Base-by-base conservation (phyloP, 2,888 invertebrate genomes). In the Eucera pruinosa region DNA sequence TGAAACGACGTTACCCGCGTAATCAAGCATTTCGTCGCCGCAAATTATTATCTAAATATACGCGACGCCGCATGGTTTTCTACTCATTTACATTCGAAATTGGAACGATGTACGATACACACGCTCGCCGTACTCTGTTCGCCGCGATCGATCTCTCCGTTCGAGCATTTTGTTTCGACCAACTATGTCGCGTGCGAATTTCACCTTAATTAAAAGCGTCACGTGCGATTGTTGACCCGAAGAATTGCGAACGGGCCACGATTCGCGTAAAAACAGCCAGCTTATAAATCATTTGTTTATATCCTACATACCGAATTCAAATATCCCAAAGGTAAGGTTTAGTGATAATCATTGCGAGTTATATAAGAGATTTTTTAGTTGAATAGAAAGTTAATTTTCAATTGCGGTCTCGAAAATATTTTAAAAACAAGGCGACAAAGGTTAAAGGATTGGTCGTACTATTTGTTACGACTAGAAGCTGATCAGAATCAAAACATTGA, bases 151-250 rank as follows among this genome's bases (percentile, higher is more conserved):
- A 80, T 82, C 72, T 66, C 30, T 69, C 39, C 55, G 45, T 43
- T 41, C 58, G 18, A 39, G 67, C 67, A 48, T 70, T 75, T 80
- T 71, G 62, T 69, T 68, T 57, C 65, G 47, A 36, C 52, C 54
- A 41, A 43, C 48, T 55, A 60, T 78, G 77, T 80, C 80, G 71
- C 82, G 78, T 69, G 73, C 73, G 66, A 80, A 82, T 74, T 74
- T 67, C 78, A 72, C 74, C 74, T 82, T 82, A 82, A 82, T 82
- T 82, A 82, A 82, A 82, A 82, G 69, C 74, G 78, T 74, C 77
- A 71, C 55, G 68, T 69, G 80, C 71, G 69, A 80, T 78, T 58
- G 74, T 65, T 30, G 54, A 57, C 13, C 67, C 52, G 75, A 65
- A 48, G 55, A 50, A 72, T 65, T 27, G 64, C 68, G 62, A 67